Conservation (phyloP, 2,888 invertebrate species). For the Acleris emargana region DNA sequence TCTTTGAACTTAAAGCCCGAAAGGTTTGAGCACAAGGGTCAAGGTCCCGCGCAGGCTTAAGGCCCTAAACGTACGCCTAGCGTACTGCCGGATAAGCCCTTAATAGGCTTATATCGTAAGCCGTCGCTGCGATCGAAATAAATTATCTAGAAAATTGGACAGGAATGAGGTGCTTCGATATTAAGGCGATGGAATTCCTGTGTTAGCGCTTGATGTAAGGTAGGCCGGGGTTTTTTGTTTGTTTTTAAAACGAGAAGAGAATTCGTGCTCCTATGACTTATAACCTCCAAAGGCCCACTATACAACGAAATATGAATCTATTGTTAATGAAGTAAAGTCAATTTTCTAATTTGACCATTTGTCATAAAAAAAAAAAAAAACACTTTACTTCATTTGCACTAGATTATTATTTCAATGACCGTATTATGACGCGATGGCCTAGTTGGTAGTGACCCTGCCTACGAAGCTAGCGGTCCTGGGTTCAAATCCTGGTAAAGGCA, state of each 20-base stretch:
- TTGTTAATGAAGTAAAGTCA: too few species aligned
- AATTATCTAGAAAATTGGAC: conserved; percentile 26
- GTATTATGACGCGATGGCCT: too few species aligned
- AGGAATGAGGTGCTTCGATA: conserved; percentile 1
- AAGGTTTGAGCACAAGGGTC: neutral
- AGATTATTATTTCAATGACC: too few species aligned
- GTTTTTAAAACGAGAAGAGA: neutral
- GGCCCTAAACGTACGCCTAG: conserved; percentile 16
- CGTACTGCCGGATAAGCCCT: conserved; percentile 17
- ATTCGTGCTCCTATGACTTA: too few species aligned
- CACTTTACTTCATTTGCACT: too few species aligned
- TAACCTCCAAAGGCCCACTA: too few species aligned
- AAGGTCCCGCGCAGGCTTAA: conserved; percentile 26
- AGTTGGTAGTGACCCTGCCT: too few species aligned
- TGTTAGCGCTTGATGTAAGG: neutral
- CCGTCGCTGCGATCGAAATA: conserved; percentile 23
- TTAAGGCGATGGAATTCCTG: neutral
- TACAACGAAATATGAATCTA: too few species aligned
- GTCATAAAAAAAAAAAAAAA: too few species aligned
- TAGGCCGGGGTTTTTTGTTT: neutral
- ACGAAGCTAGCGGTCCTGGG: too few species aligned
- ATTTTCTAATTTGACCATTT: too few species aligned
- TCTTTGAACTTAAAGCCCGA: neutral
- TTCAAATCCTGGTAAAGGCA: too few species aligned
- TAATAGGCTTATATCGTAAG: conserved; percentile 32